These are phyloP conservation scores for Acronicta alni DNA, from an alignment of 2,888 invertebrate species.

Conservation along the genomic window DNA sequence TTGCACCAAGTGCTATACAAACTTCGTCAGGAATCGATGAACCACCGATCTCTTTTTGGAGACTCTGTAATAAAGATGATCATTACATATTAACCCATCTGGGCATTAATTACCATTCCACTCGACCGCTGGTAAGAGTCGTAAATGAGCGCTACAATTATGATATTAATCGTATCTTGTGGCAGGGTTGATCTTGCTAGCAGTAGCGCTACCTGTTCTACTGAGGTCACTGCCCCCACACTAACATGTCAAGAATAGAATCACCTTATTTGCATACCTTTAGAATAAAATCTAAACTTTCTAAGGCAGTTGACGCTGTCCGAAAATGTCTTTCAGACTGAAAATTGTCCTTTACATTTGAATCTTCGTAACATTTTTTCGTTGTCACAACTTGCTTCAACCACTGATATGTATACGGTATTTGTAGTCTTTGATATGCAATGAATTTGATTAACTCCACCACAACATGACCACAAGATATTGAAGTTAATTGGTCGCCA, in stretches of 20 bases:
- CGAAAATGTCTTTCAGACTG: slow-evolving; percentile 83
- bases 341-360: slow-evolving; percentile 71
- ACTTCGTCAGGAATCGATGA: slow-evolving; percentile 80
- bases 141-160: too few relatives aligned
- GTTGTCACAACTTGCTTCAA: slow-evolving; percentile 82
- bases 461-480: slow-evolving; percentile 88
- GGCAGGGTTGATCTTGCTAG: too few relatives aligned
- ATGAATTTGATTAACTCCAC: slow-evolving; percentile 89
- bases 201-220: too few relatives aligned
- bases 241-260: too few relatives aligned
- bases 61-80: slow-evolving; percentile 72
- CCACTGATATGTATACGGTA: slow-evolving; percentile 86
- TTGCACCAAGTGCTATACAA: slow-evolving; percentile 79
- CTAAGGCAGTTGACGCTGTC: slow-evolving; percentile 77
- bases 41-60: slow-evolving; percentile 79
- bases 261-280: slow-evolving; percentile 65
- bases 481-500: slow-evolving; percentile 87
- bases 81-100: too few relatives aligned
- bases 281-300: slow-evolving; percentile 82
- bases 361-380: slow-evolving; percentile 68
- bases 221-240: too few relatives aligned
- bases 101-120: too few relatives aligned
- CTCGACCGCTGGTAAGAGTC: too few relatives aligned
- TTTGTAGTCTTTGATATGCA: slow-evolving; percentile 88
- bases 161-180: too few relatives aligned